These are phyloP conservation scores for Oncorhynchus clarkii DNA, from an alignment of 2,113 vertebrate species.

Conservation along the genomic window DNA sequence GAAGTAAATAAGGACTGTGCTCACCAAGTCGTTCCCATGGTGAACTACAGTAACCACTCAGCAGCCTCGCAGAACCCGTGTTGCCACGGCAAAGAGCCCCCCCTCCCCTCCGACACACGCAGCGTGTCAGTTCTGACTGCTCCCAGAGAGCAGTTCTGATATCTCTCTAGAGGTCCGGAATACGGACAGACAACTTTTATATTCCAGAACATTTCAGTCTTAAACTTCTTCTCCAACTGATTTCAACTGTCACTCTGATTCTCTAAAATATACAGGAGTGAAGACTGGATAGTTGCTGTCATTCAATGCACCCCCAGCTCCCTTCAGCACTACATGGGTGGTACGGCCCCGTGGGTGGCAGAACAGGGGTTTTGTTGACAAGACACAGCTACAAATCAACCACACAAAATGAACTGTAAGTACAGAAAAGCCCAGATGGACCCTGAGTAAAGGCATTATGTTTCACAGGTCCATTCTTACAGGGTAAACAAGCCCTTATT, in stretches of 20 bases:
- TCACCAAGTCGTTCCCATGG: slow-evolving; percentile 79
- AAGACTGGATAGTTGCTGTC: background rate
- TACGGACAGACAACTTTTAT: background rate
- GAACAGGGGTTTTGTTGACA: slow-evolving; percentile 32
- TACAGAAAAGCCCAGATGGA: slow-evolving; percentile 28
- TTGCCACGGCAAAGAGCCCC: slow-evolving; percentile 30
- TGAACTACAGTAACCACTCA: slow-evolving; percentile 28
- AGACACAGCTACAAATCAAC: slow-evolving; percentile 26
- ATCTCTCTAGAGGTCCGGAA: slow-evolving; percentile 12
- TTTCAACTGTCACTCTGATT: slow-evolving; percentile 21
- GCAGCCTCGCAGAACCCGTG: slow-evolving; percentile 47
- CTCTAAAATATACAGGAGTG: background rate
- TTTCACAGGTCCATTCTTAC: slow-evolving; percentile 44
- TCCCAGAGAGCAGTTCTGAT: background rate
- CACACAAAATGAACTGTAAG: slow-evolving; percentile 40
- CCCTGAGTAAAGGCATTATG: slow-evolving; percentile 48
- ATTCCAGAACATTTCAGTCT: background rate
- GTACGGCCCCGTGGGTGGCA: background rate
- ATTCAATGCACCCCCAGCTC: background rate
- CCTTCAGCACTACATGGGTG: slow-evolving; percentile 10
- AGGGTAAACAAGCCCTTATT: slow-evolving; percentile 62
- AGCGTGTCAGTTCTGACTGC: slow-evolving; percentile 8
- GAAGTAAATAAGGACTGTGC: slow-evolving; percentile 31
- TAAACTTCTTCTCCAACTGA: slow-evolving; percentile 18
- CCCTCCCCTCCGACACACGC: slow-evolving; percentile 2